Evolutionary conservation across 2,797 vertebrate genomes (phyloP).

Genomic region (Ambastaia sidthimunki): DNA sequence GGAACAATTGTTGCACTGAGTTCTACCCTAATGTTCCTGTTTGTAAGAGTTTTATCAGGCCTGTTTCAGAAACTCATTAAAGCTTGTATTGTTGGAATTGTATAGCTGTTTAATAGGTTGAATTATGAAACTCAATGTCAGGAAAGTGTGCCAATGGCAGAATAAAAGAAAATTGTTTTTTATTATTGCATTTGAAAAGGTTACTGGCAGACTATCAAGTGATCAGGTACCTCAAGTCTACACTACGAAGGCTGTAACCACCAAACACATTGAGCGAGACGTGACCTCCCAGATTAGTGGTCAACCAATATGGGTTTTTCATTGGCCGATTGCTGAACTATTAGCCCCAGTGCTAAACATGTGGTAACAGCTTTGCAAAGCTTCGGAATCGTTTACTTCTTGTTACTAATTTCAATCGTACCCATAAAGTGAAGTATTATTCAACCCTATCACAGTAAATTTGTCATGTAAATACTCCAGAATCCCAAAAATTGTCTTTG

Average conservation of each 20-base stretch:
- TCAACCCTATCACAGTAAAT: too few species aligned
- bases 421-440: too few species aligned
- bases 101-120: constrained; percentile 22
- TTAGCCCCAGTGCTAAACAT: too few species aligned
- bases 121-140: constrained; percentile 28
- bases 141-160: neutral
- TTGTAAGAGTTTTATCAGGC: constrained; percentile 45
- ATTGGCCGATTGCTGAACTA: too few species aligned
- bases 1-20: constrained; percentile 19
- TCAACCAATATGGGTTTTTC: neutral
- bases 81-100: constrained; percentile 28
- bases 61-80: constrained; percentile 16
- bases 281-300: neutral
- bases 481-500: too few species aligned
- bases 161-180: neutral
- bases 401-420: too few species aligned
- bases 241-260: neutral
- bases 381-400: too few species aligned
- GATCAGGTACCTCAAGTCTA: neutral
- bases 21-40: constrained; percentile 19
- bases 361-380: too few species aligned
- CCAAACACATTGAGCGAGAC: neutral
- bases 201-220: neutral
- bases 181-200: neutral
- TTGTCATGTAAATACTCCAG: too few species aligned